phyloP scores from a whole-genome alignment of 2,113 vertebrate species.

The Plectropomus leopardus region DNA sequence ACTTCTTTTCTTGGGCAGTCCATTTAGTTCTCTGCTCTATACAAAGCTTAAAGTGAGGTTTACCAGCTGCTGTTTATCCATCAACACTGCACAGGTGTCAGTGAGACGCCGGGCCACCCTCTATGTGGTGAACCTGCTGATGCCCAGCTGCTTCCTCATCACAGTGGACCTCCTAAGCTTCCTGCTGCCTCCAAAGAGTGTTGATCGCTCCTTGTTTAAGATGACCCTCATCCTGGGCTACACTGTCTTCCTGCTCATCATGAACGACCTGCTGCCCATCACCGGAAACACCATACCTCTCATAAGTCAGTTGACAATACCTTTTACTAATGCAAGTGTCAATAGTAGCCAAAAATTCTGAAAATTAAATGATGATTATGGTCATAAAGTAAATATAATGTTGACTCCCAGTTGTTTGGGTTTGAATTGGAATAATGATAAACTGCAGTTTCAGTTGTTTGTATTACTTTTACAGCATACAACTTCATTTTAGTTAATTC shows the following conservation, averaged over 20 bases:
- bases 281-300: constrained; percentile 80
- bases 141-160: constrained; percentile 86
- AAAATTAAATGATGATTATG: not conserved
- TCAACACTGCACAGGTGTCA: constrained; percentile 38
- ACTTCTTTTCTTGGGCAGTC: too few relatives aligned
- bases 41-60: not conserved
- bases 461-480: too few relatives aligned
- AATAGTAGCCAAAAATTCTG: not conserved
- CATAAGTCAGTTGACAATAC: constrained; percentile 71
- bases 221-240: constrained; percentile 89
- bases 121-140: constrained; percentile 85
- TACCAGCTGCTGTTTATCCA: not conserved
- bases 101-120: constrained; percentile 76
- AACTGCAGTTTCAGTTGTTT: too few relatives aligned
- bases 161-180: constrained; percentile 86
- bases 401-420: not conserved
- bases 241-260: constrained; percentile 86
- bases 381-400: not conserved
- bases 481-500: too few relatives aligned
- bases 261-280: constrained; percentile 85
- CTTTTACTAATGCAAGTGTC: too few relatives aligned
- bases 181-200: constrained; percentile 81
- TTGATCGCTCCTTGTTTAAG: constrained; percentile 84
- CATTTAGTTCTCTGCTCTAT: not conserved
- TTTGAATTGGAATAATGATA: not conserved